Base-by-base conservation (phyloP, 1,140 invertebrate species). In the Bombus confusus region DNA sequence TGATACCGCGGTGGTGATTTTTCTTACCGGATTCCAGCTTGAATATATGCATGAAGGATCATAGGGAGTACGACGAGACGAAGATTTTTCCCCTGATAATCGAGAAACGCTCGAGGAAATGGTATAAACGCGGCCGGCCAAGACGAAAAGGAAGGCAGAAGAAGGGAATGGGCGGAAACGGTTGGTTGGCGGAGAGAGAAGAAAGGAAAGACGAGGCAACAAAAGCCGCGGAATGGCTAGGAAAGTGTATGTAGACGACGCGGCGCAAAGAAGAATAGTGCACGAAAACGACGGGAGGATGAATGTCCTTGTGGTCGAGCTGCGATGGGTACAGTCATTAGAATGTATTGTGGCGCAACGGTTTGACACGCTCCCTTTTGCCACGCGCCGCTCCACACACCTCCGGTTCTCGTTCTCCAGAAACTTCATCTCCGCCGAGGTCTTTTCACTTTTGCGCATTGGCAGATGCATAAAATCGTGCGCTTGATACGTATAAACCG, bases 271-370 rank as follows among this genome's bases (percentile, higher is more conserved):
- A 76, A 62, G 66, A 78, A 69, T 52, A 74, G 75, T 71, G 69
- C 39, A 15, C 68, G 69, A 77, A 59, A 78, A 62, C 52, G 75
- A 18, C 22, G 69, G 72, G 34, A 47, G 79, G 72, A 43, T 82
- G 74, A 71, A 86, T 77, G 78, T 90, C 83, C 66, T 86, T 66
- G 22, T 76, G 71, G 39, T 4, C 15, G 28, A 59, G 85, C 85
- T 84, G 76, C 73, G 74, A 88, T 88, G 86, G 86, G 72, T 79
- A 88, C 86, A 91, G 90, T 94, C 93, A 94, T 94, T 94, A 94
- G 93, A 93, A 91, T 87, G 90, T 90, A 94, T 94, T 94, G 93
- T 94, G 84, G 85, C 76, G 85, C 87, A 90, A 92, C 89, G 89
- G 91, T 92, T 91, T 91, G 86, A 91, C 88, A 88, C 77, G 83